Base-by-base conservation (phyloP, 64 coral and sea anemone species). In the Exaiptasia diaphana region DNA sequence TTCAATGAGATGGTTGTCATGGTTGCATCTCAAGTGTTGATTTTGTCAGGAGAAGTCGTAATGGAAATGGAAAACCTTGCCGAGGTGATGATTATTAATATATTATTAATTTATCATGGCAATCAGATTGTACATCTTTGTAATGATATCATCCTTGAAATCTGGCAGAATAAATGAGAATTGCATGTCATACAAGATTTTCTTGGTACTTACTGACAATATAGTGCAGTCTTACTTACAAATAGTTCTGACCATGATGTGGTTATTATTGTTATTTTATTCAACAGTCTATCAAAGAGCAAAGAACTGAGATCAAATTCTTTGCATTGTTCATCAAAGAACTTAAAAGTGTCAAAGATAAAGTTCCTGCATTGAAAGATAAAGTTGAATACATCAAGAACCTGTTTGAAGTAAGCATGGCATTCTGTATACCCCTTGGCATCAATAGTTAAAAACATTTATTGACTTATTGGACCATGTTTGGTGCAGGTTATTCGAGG, bases 361-460 rank as follows among this genome's bases (percentile, higher is more conserved):
- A 86, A 42, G 81, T 99, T 0, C 85, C 89, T 31, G 71, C 55
- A 20, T 73, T 99, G 40, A 92, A 99, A 28, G 75, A 80, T 15
- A 92, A 93, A 41, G 95, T 99, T 43, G 95, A 99, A 40, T 92
- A 89, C 85, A 99, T 99, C 29, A 99, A 99, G 38, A 99, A 92
- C 32, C 74, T 99, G 15, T 99, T 69, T 71, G 95, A 99, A 73
- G 93, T 90, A 69, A 32, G 61, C 32, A 20, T n/a, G n/a, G n/a
- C n/a, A n/a, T n/a, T n/a, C n/a, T n/a, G n/a, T n/a, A n/a, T n/a
- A n/a, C n/a, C n/a, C n/a, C n/a, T n/a, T n/a, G n/a, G n/a, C n/a
- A n/a, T n/a, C n/a, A n/a, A n/a, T n/a, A n/a, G n/a, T n/a, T n/a
- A n/a, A n/a, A n/a, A n/a, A n/a, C n/a, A n/a, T n/a, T n/a, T n/a